A percentile compares a stretch with the other conserved stretches of the same genome.
Evolutionary conservation across 2,113 vertebrate species (phyloP).

Genomic region (Nycticebus coucang): DNA sequence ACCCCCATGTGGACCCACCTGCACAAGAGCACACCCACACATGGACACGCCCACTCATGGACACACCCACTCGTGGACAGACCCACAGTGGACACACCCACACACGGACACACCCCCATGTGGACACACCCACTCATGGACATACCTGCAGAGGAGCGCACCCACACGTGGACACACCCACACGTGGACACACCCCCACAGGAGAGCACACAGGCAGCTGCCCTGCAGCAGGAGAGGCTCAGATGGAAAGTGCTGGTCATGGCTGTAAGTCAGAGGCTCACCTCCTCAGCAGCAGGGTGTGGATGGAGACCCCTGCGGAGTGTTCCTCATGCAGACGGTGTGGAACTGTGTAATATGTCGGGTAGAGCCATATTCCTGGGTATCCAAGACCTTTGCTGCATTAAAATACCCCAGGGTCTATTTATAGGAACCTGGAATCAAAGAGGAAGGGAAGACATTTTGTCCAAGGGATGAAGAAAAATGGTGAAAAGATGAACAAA

Average conservation of each 20-base stretch:
- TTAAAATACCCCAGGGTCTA: slow-evolving; percentile 75
- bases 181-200: too few relatives aligned
- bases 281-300: slow-evolving; percentile 78
- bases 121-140: too few relatives aligned
- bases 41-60: too few relatives aligned
- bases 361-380: slow-evolving; percentile 77
- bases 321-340: slow-evolving; percentile 79
- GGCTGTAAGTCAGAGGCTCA: slow-evolving; percentile 80
- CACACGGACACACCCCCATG: too few relatives aligned
- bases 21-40: too few relatives aligned
- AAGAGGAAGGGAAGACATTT: not conserved
- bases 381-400: slow-evolving; percentile 74
- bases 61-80: too few relatives aligned
- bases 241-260: slow-evolving; percentile 80
- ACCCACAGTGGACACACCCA: too few relatives aligned
- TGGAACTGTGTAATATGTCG: slow-evolving; percentile 65
- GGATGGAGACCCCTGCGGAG: slow-evolving; percentile 71
- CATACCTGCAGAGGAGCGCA: too few relatives aligned
- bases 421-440: slow-evolving; percentile 51
- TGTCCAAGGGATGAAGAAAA: not conserved
- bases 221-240: slow-evolving; percentile 63
- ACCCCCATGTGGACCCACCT: too few relatives aligned
- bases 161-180: too few relatives aligned
- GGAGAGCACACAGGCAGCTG: slow-evolving; percentile 45
- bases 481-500: not conserved